Conservation (phyloP, 2,888 invertebrate species). For the Cenopis cana region DNA sequence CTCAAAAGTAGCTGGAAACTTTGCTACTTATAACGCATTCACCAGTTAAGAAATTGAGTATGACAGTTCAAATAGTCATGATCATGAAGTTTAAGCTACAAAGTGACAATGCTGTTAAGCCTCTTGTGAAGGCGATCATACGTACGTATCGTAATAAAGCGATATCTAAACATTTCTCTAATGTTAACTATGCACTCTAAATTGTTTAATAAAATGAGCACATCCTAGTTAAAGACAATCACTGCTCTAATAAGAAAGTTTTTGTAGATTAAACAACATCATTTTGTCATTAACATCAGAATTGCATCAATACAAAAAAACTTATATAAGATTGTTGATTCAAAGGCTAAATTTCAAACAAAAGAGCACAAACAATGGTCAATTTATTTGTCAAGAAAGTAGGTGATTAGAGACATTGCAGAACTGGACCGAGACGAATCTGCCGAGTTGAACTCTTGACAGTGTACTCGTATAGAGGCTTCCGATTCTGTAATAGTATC, state of each 20-base stretch:
- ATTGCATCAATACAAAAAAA: constrained; percentile 8
- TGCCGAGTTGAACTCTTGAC: constrained; percentile 19
- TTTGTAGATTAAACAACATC: background rate
- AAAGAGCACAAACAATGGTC: constrained; percentile 38
- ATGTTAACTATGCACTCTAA: too few species aligned
- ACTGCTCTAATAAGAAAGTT: background rate
- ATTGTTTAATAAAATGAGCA: too few species aligned
- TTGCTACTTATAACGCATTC: too few species aligned
- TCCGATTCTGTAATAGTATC: constrained; percentile 10
- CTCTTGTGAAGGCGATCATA: too few species aligned
- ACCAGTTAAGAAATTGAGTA: too few species aligned
- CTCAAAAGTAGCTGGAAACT: too few species aligned
- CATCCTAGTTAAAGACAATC: background rate
- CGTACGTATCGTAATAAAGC: too few species aligned
- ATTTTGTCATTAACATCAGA: constrained; percentile 20
- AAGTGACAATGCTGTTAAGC: too few species aligned
- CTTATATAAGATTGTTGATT: constrained; percentile 21
- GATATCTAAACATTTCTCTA: too few species aligned
- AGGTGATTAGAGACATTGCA: constrained; percentile 28
- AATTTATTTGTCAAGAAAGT: constrained; percentile 40
- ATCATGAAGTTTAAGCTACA: too few species aligned
- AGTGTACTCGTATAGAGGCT: constrained; percentile 2
- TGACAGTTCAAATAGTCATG: too few species aligned
- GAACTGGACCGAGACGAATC: constrained; percentile 39
- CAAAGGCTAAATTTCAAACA: constrained; percentile 24